A percentile compares a stretch with the other conserved stretches of the same genome.
These are phyloP conservation scores for Drosophila mercatorum DNA, from an alignment of 2,888 invertebrate species.

Conservation along the genomic window DNA sequence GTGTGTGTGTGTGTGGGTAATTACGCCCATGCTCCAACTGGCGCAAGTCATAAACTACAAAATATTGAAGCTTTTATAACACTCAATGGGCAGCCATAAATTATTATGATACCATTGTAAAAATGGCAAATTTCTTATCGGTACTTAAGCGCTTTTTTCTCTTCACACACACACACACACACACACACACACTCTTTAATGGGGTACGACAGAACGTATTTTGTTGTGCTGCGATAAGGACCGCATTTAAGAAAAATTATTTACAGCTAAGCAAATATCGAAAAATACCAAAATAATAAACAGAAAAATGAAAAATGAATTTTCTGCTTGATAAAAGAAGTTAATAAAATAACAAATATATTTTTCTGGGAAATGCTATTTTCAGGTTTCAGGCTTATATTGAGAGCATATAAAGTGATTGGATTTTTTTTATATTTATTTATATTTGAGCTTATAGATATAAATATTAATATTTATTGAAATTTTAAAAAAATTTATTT, in stretches of 20 bases:
- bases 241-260: conserved; percentile 27
- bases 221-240: conserved; percentile 36
- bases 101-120: conserved; percentile 82
- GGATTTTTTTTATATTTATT: not conserved
- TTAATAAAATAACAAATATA: no score
- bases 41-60: conserved; percentile 80
- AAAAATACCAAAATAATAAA: conserved; percentile 1
- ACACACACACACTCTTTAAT: conserved; percentile 5
- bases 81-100: conserved; percentile 81
- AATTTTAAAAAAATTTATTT: no score
- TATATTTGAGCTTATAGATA: no score
- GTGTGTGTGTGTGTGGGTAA: conserved; percentile 61
- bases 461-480: not conserved
- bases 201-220: conserved; percentile 17
- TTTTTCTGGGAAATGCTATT: not conserved
- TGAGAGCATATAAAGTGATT: not conserved
- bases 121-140: conserved; percentile 82
- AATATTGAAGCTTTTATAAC: conserved; percentile 82
- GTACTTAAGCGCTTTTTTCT: conserved; percentile 72
- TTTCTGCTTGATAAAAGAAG: not conserved
- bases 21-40: conserved; percentile 76
- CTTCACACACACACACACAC: conserved; percentile 23
- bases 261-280: conserved; percentile 14
- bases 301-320: not conserved
- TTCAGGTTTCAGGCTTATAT: not conserved